Conservation (phyloP, 2,888 invertebrate genomes). For the Thymelicus lineola region DNA sequence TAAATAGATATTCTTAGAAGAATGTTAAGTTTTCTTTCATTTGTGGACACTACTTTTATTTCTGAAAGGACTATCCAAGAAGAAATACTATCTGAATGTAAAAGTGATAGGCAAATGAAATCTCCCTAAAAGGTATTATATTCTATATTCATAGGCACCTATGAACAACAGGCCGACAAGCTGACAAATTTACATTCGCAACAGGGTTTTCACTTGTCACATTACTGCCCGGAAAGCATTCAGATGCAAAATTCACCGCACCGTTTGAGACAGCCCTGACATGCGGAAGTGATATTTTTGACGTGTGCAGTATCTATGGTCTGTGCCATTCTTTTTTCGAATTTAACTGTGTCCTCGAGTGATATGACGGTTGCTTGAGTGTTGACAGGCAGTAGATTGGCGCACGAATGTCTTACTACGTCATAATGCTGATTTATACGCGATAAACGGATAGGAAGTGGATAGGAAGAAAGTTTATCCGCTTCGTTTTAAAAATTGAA, state of each 20-base stretch:
- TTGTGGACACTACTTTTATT: too few relatives aligned
- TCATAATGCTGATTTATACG: background rate
- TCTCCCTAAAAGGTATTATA: slow-evolving; percentile 22
- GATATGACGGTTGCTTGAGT: slow-evolving; percentile 12
- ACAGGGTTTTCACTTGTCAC: slow-evolving; percentile 80
- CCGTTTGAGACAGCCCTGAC: slow-evolving; percentile 73
- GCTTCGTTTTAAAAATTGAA: background rate
- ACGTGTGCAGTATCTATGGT: slow-evolving; percentile 56
- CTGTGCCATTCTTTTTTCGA: slow-evolving; percentile 23
- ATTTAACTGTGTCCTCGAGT: slow-evolving; percentile 16
- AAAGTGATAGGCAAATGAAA: slow-evolving; percentile 11
- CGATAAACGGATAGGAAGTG: background rate
- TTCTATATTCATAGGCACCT: slow-evolving; percentile 25
- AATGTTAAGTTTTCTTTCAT: too few relatives aligned
- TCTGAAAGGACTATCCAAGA: too few relatives aligned
- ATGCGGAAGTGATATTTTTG: slow-evolving; percentile 78
- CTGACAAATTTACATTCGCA: slow-evolving; percentile 37
- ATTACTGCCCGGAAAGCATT: slow-evolving; percentile 72
- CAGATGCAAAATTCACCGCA: slow-evolving; percentile 78
- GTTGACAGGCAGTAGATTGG: slow-evolving; percentile 18
- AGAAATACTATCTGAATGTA: background rate
- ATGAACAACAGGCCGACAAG: slow-evolving; percentile 26
- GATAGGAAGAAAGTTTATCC: slow-evolving; percentile 12
- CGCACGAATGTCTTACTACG: slow-evolving; percentile 8
- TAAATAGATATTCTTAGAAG: too few relatives aligned